These are phyloP conservation scores for Diplogasteroides magnus DNA, from an alignment of 1,140 invertebrate species.

Conservation along the genomic window DNA sequence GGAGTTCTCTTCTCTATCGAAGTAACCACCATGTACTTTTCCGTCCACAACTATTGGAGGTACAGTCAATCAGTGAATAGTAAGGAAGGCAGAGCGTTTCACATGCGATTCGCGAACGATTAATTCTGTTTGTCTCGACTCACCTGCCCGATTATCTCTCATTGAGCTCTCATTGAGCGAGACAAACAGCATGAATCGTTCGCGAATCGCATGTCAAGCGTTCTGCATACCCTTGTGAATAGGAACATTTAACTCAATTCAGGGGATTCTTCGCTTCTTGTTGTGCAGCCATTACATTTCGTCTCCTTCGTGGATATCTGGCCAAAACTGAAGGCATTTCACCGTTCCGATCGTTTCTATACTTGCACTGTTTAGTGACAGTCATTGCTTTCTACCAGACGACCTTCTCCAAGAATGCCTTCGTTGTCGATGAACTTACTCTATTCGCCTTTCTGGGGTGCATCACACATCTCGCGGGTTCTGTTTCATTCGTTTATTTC, in stretches of 20 bases:
- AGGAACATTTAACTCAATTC: no score
- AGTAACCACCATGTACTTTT: slow-evolving; percentile 97
- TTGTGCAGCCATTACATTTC: slow-evolving; percentile 88
- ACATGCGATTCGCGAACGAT: no score
- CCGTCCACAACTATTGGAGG: slow-evolving; percentile 97
- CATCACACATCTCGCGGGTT: no score
- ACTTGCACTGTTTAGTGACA: slow-evolving; percentile 66
- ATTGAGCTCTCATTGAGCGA: no score
- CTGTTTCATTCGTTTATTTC: no score
- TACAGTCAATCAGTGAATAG: no score
- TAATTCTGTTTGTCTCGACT: no score
- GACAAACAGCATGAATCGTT: no score
- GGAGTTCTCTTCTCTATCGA: slow-evolving; percentile 97
- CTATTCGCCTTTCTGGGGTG: slow-evolving; percentile 81
- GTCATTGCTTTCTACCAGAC: slow-evolving; percentile 91
- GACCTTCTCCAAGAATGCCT: slow-evolving; percentile 87
- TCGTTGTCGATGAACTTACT: slow-evolving; percentile 91
- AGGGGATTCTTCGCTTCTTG: slow-evolving; percentile 95
- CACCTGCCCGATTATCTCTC: no score
- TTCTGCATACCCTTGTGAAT: no score
- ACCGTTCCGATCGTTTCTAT: neutral
- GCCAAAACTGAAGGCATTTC: slow-evolving; percentile 41
- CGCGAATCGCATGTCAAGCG: no score
- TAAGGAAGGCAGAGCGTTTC: no score
- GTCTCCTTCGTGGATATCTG: slow-evolving; percentile 61